Conservation (phyloP, 2,888 invertebrate species). For the Ichneumon xanthorius region DNA sequence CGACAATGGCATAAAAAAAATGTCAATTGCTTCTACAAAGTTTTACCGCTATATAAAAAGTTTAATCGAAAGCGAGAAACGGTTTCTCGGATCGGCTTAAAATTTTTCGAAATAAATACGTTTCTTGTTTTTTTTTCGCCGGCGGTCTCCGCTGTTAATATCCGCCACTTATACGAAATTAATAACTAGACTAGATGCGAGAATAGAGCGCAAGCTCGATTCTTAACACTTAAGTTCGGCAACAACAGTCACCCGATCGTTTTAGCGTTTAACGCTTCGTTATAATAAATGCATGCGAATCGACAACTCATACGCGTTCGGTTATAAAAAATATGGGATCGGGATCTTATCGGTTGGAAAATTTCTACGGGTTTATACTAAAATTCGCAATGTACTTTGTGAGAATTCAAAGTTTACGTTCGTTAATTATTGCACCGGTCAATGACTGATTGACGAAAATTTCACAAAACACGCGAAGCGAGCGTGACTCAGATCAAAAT, state of each 20-base stretch:
- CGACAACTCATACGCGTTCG: conserved; percentile 62
- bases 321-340: conserved; percentile 62
- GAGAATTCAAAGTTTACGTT: conserved; percentile 61
- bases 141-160: conserved; percentile 7
- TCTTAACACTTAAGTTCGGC: conserved; percentile 52
- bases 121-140: conserved; percentile 20
- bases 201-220: conserved; percentile 43
- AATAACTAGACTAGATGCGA: conserved; percentile 50
- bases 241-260: conserved; percentile 37
- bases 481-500: not conserved
- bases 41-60: not conserved
- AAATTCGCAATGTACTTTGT: conserved; percentile 65
- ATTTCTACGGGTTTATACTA: conserved; percentile 70
- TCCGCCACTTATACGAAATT: conserved; percentile 54
- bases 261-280: conserved; percentile 36
- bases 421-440: conserved; percentile 1
- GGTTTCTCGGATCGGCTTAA: not conserved
- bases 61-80: conserved; percentile 2
- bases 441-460: not conserved
- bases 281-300: conserved; percentile 68
- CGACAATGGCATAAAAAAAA: not conserved
- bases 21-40: conserved; percentile 7
- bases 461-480: not conserved
- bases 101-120: conserved; percentile 10
- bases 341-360: conserved; percentile 66